These are phyloP conservation scores for Psix sp. DNA, from an alignment of 1,140 invertebrate genomes.

Conservation along the genomic window DNA sequence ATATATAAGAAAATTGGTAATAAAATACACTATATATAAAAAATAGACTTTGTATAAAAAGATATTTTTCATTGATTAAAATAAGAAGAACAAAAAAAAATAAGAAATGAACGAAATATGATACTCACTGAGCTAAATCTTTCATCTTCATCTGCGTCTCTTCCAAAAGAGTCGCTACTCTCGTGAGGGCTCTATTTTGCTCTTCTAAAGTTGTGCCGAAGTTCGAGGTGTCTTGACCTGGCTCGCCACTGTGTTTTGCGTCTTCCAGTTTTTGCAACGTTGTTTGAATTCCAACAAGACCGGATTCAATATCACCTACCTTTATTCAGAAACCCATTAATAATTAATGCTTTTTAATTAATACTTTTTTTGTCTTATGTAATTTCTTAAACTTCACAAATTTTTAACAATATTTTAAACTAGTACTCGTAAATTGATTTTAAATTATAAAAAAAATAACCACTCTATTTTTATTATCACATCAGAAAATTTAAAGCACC, in stretches of 20 bases:
- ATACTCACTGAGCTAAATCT: constrained; percentile 67
- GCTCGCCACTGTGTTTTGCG: constrained; percentile 14
- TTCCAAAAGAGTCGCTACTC: constrained; percentile 66
- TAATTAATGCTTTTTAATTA: not conserved
- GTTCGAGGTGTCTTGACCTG: constrained; percentile 33
- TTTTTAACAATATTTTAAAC: too few species aligned
- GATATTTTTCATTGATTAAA: too few species aligned
- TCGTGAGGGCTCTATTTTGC: constrained; percentile 58
- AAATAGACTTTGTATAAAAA: too few species aligned
- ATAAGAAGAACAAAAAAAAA: too few species aligned
- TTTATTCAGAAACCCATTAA: not conserved
- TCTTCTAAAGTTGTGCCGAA: constrained; percentile 55
- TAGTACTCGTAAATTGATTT: too few species aligned
- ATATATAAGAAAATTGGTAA: not conserved
- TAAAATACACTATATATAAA: too few species aligned
- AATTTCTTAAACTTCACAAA: too few species aligned
- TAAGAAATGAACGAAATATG: too few species aligned
- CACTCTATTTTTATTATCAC: not conserved
- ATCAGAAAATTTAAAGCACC: too few species aligned
- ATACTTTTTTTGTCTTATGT: constrained; percentile 2
- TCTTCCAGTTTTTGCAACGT: constrained; percentile 52
- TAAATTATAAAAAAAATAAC: too few species aligned
- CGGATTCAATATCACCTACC: constrained; percentile 40
- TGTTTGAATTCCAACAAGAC: constrained; percentile 32
- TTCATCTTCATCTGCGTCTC: constrained; percentile 63